Conservation (phyloP, 2,888 invertebrate genomes). For the Azorinus chamasolen region DNA sequence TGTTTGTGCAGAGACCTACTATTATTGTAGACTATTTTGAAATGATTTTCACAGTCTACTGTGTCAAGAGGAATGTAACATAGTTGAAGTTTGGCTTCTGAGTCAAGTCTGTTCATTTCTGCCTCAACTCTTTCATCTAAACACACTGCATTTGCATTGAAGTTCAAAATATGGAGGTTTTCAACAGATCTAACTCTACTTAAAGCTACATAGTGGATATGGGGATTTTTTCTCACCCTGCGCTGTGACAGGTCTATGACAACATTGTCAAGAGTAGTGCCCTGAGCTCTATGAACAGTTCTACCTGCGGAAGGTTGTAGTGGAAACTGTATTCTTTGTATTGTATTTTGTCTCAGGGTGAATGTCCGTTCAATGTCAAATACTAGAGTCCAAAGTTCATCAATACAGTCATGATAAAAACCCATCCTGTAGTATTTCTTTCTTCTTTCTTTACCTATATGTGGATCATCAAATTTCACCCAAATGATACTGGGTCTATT, state of each 20-base stretch:
- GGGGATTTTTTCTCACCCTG: constrained; percentile 8
- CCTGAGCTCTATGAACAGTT: constrained; percentile 57
- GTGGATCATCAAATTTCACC: constrained; percentile 43
- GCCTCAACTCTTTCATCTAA: constrained; percentile 5
- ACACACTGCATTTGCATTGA: constrained; percentile 3
- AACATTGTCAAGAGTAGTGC: constrained; percentile 41
- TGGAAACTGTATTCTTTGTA: constrained; percentile 48
- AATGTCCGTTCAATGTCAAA: constrained; percentile 58
- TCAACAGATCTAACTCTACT: constrained; percentile 36
- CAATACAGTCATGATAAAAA: constrained; percentile 31
- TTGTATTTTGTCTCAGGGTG: constrained; percentile 23
- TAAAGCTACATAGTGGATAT: constrained; percentile 50
- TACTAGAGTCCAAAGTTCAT: constrained; percentile 44
- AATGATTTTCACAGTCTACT: constrained; percentile 1
- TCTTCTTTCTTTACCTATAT: constrained; percentile 27
- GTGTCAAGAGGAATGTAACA: constrained; percentile 27
- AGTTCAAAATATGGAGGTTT: constrained; percentile 26
- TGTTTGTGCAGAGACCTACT: constrained; percentile 45
- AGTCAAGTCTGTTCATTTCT: constrained; percentile 7
- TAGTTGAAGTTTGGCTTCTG: constrained; percentile 2
- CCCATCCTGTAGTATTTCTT: constrained; percentile 32
- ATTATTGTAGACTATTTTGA: constrained; percentile 30
- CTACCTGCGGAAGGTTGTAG: constrained; percentile 45
- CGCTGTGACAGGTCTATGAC: constrained; percentile 29
- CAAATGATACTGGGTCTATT: constrained; percentile 52